Evolutionary conservation across 2,113 vertebrate genomes (phyloP).

Genomic region (Turnix velox): DNA sequence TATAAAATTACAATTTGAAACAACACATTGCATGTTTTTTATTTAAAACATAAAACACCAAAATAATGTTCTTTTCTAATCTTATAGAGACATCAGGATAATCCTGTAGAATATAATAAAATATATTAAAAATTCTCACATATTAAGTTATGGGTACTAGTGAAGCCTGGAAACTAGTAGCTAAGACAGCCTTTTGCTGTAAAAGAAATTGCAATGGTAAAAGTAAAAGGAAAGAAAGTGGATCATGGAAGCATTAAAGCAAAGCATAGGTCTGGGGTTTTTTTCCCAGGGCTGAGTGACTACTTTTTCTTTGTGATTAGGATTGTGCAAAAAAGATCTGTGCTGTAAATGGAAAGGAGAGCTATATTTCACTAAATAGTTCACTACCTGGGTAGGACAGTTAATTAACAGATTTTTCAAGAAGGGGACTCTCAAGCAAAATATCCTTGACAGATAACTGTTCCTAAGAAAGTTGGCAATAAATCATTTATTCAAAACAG

Average conservation of each 20-base stretch:
- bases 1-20: background rate
- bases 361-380: background rate
- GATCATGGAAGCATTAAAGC: background rate
- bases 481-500: constrained; percentile 57
- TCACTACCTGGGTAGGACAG: background rate
- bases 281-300: background rate
- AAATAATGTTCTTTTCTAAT: background rate
- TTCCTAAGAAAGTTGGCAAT: constrained; percentile 21
- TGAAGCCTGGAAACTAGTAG: background rate
- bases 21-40: background rate
- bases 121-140: background rate
- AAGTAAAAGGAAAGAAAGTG: background rate
- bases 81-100: background rate
- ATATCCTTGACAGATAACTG: constrained; percentile 50
- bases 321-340: background rate
- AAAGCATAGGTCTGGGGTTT: background rate
- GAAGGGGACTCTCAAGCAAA: constrained; percentile 2
- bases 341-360: background rate
- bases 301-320: background rate
- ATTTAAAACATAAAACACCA: background rate
- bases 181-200: background rate
- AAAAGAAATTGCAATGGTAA: background rate
- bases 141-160: background rate
- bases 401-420: constrained; percentile 42
- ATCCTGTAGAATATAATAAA: background rate